A percentile compares a stretch with the other conserved stretches of the same genome.
phyloP scores from a whole-genome alignment of 1,140 invertebrate genomes.

The Triops cancriformis region DNA sequence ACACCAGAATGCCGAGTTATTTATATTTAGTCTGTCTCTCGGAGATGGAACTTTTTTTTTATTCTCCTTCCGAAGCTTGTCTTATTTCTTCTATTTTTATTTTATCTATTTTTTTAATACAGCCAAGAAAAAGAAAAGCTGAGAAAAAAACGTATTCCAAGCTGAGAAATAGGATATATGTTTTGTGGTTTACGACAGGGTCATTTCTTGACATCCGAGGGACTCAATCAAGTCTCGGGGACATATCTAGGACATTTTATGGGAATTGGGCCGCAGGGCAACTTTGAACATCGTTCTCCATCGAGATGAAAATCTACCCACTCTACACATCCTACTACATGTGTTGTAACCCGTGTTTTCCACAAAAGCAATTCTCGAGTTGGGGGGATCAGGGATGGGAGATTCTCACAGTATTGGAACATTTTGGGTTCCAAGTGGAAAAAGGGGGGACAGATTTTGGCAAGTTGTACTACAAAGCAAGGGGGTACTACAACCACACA shows the following conservation, averaged over 20 bases:
- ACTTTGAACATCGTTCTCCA: neutral
- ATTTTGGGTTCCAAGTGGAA: neutral
- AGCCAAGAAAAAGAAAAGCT: neutral
- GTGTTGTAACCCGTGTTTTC: neutral
- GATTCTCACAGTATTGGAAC: neutral
- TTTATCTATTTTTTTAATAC: neutral
- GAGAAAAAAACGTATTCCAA: neutral
- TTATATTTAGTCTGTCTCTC: no score
- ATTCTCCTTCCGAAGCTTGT: neutral
- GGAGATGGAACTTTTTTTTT: neutral
- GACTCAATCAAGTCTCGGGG: neutral
- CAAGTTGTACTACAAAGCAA: neutral
- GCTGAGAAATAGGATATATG: neutral
- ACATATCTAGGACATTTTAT: neutral
- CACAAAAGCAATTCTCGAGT: neutral
- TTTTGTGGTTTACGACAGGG: neutral
- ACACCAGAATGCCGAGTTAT: no score
- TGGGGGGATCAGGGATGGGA: neutral
- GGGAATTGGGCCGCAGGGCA: neutral
- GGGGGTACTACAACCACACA: neutral
- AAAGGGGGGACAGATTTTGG: no score
- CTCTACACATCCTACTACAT: neutral
- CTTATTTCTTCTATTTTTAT: neutral
- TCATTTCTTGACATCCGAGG: neutral
- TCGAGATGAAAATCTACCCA: neutral